A percentile compares a stretch with the other conserved stretches of the same genome.
These are phyloP conservation scores for Drosophila anomelani DNA, from an alignment of 2,888 invertebrate genomes.

Conservation along the genomic window DNA sequence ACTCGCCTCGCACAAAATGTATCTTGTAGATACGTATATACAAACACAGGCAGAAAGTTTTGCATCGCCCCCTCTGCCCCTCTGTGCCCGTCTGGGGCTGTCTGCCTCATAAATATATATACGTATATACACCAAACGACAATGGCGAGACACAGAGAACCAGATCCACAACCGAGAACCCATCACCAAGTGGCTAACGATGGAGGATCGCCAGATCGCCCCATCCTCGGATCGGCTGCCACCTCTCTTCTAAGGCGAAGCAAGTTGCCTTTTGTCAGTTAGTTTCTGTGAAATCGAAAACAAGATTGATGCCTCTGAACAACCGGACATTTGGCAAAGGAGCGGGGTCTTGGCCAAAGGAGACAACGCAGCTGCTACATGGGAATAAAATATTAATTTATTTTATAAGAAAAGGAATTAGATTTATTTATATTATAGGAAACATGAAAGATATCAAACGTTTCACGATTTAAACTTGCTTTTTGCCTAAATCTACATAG, in stretches of 20 bases:
- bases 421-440: too few species aligned
- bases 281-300: slow-evolving; percentile 71
- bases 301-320: slow-evolving; percentile 65
- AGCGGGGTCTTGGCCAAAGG: slow-evolving; percentile 38
- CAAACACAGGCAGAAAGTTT: slow-evolving; percentile 62
- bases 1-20: slow-evolving; percentile 49
- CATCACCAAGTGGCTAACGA: slow-evolving; percentile 51
- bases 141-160: slow-evolving; percentile 67
- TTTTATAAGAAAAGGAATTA: too few species aligned
- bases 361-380: slow-evolving; percentile 58
- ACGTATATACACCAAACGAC: slow-evolving; percentile 48
- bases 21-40: slow-evolving; percentile 65
- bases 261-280: slow-evolving; percentile 59
- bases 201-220: slow-evolving; percentile 25
- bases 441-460: too few species aligned
- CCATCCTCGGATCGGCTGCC: slow-evolving; percentile 34
- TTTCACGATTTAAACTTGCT: too few species aligned
- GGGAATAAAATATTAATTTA: background rate
- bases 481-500: too few species aligned
- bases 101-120: slow-evolving; percentile 68
- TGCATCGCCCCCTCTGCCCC: slow-evolving; percentile 57
- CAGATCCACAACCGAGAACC: slow-evolving; percentile 49
- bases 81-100: slow-evolving; percentile 46
- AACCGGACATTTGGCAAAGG: slow-evolving; percentile 26
- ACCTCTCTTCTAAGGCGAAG: slow-evolving; percentile 41